Base-by-base conservation (phyloP, 30 jellyfish, hydroid and myxozoan genomes). In the Cassiopea andromeda region DNA sequence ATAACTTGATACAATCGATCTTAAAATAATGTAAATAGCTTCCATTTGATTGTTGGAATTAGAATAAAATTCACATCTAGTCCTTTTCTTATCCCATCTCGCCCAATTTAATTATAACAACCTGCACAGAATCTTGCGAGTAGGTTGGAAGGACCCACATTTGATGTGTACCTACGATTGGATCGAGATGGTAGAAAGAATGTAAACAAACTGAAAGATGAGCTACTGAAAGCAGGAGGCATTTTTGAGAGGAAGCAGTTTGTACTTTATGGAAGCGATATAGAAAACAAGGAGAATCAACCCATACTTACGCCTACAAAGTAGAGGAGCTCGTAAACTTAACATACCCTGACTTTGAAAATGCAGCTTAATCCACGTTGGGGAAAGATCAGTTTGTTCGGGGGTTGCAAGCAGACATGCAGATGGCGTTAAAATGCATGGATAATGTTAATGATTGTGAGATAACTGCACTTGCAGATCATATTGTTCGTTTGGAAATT, bases 381-480 rank as follows among this genome's bases (percentile, higher is more conserved):
- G 88, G 58, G 61, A 85, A 85, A 74, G 88, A 85, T 48, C 75
- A 73, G 54, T 71, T 72, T 59, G 77, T 84, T 15, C 77, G 92
- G 15, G 92, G 92, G 38, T 58, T 84, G 61, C 84, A 85, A 1
- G 90, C 89, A 50, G 49, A 85, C 46, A 73, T 85, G 93, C 93
- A 85, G 60, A 77, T 19, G 38, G 93, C 93, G 6, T 50, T 85
- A 0, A 85, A 85, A 85, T 85, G 90, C n/a, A 48, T 73, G 81
- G 93, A 85, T 8, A 85, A 73, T 14, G 74, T 85, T 47, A 8
- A 15, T 60, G 70, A 43, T 5, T 9, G 73, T 48, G 49, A 85
- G 38, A 75, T 75, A 58, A 85, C 73, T n/a, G 44, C 88, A 81
- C 81, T 73, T 17, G 88, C 93, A 7, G 81, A 12, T 46, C 90